phyloP scores from a whole-genome alignment of 2,888 invertebrate genomes.

The Napeogenes sylphis region DNA sequence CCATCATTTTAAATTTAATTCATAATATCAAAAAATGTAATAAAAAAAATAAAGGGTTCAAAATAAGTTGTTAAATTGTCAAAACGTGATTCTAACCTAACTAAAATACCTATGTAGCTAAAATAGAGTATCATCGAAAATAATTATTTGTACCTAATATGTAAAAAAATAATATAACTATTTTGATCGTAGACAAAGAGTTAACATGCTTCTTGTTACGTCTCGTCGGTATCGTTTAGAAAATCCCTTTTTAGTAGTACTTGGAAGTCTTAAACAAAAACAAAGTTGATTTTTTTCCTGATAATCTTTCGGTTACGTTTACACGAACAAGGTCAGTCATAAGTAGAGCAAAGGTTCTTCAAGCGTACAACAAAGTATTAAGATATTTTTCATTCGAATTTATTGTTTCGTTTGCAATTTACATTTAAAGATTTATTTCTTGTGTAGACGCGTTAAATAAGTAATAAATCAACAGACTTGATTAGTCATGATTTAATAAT shows the following conservation, averaged over 20 bases:
- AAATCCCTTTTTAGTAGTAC: slow-evolving; percentile 1
- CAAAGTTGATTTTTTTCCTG: not conserved
- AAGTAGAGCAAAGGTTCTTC: slow-evolving; percentile 6
- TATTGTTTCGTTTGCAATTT: not conserved
- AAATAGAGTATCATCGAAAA: no score
- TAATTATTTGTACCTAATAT: no score
- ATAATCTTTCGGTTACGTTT: slow-evolving; percentile 7
- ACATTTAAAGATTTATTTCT: slow-evolving; percentile 3
- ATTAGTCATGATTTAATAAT: slow-evolving; percentile 48
- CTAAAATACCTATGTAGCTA: not conserved
- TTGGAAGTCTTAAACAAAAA: slow-evolving; percentile 1
- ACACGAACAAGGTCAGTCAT: slow-evolving; percentile 4
- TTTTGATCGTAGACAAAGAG: not conserved
- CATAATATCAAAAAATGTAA: slow-evolving; percentile 29
- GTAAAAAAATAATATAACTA: no score
- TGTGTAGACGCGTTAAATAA: not conserved
- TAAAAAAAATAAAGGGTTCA: not conserved
- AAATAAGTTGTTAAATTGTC: not conserved
- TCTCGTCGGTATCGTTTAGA: not conserved
- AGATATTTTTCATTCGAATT: slow-evolving; percentile 3
- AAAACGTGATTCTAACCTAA: not conserved
- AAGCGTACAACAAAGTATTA: slow-evolving; percentile 5
- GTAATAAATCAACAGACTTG: slow-evolving; percentile 9
- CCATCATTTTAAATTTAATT: slow-evolving; percentile 49
- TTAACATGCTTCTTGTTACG: not conserved